Base-by-base conservation (phyloP, 2,888 invertebrate genomes). In the Geotrupes spiniger region DNA sequence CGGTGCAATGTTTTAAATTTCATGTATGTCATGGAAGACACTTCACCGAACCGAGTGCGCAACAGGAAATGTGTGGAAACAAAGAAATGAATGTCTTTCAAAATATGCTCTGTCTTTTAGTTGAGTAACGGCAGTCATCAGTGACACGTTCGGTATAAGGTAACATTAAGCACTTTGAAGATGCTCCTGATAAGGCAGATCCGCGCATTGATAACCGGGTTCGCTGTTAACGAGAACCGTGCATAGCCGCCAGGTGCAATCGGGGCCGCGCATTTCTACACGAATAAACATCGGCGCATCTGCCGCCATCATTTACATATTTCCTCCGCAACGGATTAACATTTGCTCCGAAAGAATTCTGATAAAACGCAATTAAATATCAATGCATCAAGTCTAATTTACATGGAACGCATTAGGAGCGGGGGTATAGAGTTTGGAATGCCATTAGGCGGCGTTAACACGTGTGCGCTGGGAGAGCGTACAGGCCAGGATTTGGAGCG, bases 161-260 rank as follows among this genome's bases (percentile, higher is more conserved):
- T 57, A 62, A 61, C 62, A 60, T 65, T 64, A 64, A 66, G 59
- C 43, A 50, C 63, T 63, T 62, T 56, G 56, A 58, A 58, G 66
- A 66, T 63, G 63, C 54, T 47, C 54, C 47, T 57, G 66, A 66
- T 66, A 66, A 63, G 59, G 40, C 36, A 55, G 66, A 66, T 66
- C 63, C 53, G 60, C 59, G 58, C 61, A 56, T 61, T 59, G 68
- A 68, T 68, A 68, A 63, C 59, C 52, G 58, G 49, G 54, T 56
- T 53, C 51, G 54, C 63, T 62, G 60, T 64, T 66, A 68, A 68
- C 65, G 68, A 61, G 62, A 53, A 53, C 57, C 54, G 53, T 57
- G 51, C 51, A 62, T 56, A 54, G 62, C 63, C 64, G 63, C 66
- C 67, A 69, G 69, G 66, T 69, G 69, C 64, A 61, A 62, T 66